These are phyloP conservation scores for Rhinoraja longicauda DNA, from an alignment of 2,797 vertebrate genomes.

Conservation along the genomic window DNA sequence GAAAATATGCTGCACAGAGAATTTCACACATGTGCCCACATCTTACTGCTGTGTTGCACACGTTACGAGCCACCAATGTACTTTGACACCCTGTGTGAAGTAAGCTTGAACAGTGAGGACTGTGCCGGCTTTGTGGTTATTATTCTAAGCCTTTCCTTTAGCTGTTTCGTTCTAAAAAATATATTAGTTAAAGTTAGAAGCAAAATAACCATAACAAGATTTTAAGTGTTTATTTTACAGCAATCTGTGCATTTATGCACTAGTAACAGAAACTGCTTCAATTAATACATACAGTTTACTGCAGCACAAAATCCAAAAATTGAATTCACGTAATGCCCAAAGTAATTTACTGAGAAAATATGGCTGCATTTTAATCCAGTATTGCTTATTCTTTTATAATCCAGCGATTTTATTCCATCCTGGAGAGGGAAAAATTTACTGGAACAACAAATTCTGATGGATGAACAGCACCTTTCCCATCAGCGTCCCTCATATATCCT, in stretches of 20 bases:
- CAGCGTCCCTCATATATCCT: background rate
- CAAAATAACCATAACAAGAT: no score
- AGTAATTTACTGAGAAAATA: slow-evolving; percentile 43
- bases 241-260: background rate
- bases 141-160: background rate
- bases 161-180: background rate
- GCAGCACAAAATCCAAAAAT: background rate
- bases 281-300: background rate
- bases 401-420: no score
- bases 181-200: slow-evolving; percentile 13
- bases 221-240: background rate
- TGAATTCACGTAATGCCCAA: background rate
- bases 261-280: background rate
- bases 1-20: background rate
- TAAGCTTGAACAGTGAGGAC: background rate
- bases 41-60: background rate
- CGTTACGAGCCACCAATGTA: background rate
- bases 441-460: background rate
- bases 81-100: slow-evolving; percentile 1
- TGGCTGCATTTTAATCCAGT: no score
- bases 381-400: no score
- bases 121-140: background rate
- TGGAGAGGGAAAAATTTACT: background rate
- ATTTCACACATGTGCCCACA: background rate
- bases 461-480: background rate